Evolutionary conservation across 2,113 vertebrate genomes (phyloP), one percentile per base, ranked within the genome.

Genomic region (Zapornia atra): DNA sequence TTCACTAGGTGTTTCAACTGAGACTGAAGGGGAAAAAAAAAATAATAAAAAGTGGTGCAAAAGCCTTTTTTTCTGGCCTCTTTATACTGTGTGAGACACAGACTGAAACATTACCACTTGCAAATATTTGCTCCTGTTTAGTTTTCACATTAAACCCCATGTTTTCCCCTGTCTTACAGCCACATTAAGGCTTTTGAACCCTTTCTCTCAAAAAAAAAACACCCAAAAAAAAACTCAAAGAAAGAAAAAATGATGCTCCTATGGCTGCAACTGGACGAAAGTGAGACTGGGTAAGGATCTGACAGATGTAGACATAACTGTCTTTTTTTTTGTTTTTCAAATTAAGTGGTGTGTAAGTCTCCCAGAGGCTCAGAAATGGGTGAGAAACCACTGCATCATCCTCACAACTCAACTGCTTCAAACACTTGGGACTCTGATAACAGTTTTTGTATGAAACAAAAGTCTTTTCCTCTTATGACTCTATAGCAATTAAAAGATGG

Each of bases 351-450:
- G 17, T 26, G 12, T 3, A 65, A 11, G 16, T 66, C 34, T 92
- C 61, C 34, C 5, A 15, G 20, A 70, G 14, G 22, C 4, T 53
- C 46, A 9, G 16, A 18, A 66, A 76, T 50, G 26, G 11, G 7
- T 76, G 18, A 31, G 46, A 88, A 88, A 48, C 6, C 9, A 10
- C 46, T 63, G 15, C 31, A 61, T 13, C 34, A 71, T 44, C 20
- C 10, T 91, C 28, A 51, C 0, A 20, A 33, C 11, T 53, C 57
- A 50, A 28, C 8, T 73, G 1, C 2, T 28, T 59, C 20, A 28
- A 16, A 22, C 3, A 40, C 18, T 75, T 1, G 2, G 48, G 34
- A 61, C 4, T 42, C 42, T 33, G 9, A 5, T 66, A 29, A 0
- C 12, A 34, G 10, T 16, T 70, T 88, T 86, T 81, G 9, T 86